phyloP scores from a whole-genome alignment of 2,113 vertebrate genomes.

The Rhizomys pruinosus region DNA sequence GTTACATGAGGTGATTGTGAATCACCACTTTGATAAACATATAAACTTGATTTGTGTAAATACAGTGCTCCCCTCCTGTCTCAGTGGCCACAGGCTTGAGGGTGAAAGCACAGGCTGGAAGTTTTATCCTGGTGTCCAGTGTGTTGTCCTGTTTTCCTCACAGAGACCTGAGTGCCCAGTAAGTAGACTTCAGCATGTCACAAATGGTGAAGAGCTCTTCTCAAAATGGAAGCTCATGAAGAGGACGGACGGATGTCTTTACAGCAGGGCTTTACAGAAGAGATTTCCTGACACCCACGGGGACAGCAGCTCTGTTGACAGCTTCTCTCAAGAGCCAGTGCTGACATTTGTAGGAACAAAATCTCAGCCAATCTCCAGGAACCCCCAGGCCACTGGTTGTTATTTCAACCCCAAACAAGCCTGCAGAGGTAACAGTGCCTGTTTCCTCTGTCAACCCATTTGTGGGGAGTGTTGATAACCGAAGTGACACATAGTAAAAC shows the following conservation, averaged over 20 bases:
- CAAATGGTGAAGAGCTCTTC: not conserved
- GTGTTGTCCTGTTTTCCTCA: not conserved
- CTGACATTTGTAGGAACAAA: slow-evolving; percentile 63
- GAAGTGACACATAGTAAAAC: slow-evolving; percentile 50
- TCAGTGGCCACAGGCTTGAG: not conserved
- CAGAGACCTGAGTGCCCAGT: not conserved
- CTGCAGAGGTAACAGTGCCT: slow-evolving; percentile 1
- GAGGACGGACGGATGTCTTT: not conserved
- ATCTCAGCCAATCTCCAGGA: slow-evolving; percentile 49
- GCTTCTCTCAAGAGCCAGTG: slow-evolving; percentile 53
- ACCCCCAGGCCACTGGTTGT: slow-evolving; percentile 46
- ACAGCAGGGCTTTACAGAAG: not conserved
- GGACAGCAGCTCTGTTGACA: slow-evolving; percentile 42
- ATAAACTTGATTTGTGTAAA: not conserved
- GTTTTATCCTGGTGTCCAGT: not conserved
- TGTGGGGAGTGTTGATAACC: slow-evolving; percentile 64
- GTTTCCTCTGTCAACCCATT: slow-evolving; percentile 69
- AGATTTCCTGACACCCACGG: not conserved
- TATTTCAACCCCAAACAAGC: slow-evolving; percentile 64
- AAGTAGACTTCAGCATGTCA: not conserved
- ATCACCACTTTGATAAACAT: not conserved
- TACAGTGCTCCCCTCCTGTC: not conserved
- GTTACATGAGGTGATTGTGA: not conserved
- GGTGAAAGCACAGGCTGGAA: not conserved
- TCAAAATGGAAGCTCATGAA: not conserved